Percentiles rank a stretch among this genome's conserved stretches.
phyloP scores from a whole-genome alignment of 2,888 invertebrate species.

The Gisinianus flammeolus region DNA sequence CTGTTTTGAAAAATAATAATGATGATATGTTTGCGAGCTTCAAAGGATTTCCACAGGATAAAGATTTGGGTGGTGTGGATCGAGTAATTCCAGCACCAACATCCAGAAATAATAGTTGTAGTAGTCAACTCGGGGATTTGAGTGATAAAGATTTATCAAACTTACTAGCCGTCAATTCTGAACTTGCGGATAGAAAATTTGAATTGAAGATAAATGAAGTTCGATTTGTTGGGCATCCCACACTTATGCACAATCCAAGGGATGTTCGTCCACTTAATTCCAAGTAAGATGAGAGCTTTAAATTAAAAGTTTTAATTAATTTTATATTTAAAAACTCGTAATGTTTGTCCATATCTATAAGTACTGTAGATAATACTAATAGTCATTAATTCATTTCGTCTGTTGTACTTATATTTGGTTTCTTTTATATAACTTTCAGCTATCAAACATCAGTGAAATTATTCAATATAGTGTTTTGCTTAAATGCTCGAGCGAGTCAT shows the following conservation, averaged over 20 bases:
- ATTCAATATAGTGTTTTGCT: constrained; percentile 78
- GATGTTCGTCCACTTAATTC: constrained; percentile 8
- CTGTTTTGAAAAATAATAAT: constrained; percentile 45
- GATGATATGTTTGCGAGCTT: constrained; percentile 41
- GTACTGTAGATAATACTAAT: background rate
- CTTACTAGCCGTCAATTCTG: constrained; percentile 87
- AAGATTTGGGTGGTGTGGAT: background rate
- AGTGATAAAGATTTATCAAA: constrained; percentile 73
- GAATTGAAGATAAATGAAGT: constrained; percentile 74
- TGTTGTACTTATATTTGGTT: too few species aligned
- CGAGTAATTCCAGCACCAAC: constrained; percentile 38
- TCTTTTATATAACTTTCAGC: constrained; percentile 47
- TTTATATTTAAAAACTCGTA: too few species aligned
- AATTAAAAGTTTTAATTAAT: background rate
- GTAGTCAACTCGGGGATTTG: constrained; percentile 41
- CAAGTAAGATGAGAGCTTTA: too few species aligned
- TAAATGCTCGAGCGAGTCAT: constrained; percentile 87
- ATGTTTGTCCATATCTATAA: too few species aligned
- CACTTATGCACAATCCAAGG: constrained; percentile 67
- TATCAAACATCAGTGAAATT: constrained; percentile 56
- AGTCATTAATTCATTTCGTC: background rate
- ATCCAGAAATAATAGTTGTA: constrained; percentile 39
- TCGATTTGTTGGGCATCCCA: constrained; percentile 93
- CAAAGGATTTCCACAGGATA: constrained; percentile 1
- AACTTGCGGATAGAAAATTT: constrained; percentile 75